Evolutionary conservation across 2,797 vertebrate species (phyloP), one percentile per base, ranked within the genome.

Genomic region (Fundulus diaphanus): DNA sequence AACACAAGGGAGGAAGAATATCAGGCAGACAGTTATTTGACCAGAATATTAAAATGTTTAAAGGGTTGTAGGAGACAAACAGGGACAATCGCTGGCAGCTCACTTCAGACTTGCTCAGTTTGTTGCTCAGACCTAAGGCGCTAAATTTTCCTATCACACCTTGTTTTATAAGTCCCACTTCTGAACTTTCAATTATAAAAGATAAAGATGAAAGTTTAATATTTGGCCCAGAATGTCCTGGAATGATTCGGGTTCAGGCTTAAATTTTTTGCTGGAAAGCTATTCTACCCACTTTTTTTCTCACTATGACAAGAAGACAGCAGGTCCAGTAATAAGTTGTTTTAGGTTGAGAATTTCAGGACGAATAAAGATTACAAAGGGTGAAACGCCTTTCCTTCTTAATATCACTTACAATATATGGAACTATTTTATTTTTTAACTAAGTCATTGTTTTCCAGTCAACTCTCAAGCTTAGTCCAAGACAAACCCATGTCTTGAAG

Each of bases 31-130:
- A 54, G 68, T 90, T 82, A 88, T 90, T 89, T 82, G 86, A 88
- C 67, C 89, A 71, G 90, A 85, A 90, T 92, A 82, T 86, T 90
- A 90, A 92, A 79, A 68, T 83, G 76, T 86, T 87, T 83, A 84
- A 85, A 85, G 82, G 78, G 77, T 37, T 65, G 7, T n/a, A 61
- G 69, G 22, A 44, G 29, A 44, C 12, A 9, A 77, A 73, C 24
- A 46, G 2, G 63, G 20, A 9, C 72, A 78, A 44, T 76, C 51
- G 57, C 63, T 77, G 77, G 70, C 68, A 33, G 59, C 68, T 77
- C 48, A 67, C 70, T 79, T 80, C 83, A 71, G 31, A 66, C 75
- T 78, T 65, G 4, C 33, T 65, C 20, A n/a, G 18, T 61, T 61
- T 61, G 1, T 12, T 20, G 3, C 18, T 65, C 35, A 65, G 61